Base-by-base conservation (phyloP, 2,888 invertebrate species). In the Psylliodes chrysocephalus region DNA sequence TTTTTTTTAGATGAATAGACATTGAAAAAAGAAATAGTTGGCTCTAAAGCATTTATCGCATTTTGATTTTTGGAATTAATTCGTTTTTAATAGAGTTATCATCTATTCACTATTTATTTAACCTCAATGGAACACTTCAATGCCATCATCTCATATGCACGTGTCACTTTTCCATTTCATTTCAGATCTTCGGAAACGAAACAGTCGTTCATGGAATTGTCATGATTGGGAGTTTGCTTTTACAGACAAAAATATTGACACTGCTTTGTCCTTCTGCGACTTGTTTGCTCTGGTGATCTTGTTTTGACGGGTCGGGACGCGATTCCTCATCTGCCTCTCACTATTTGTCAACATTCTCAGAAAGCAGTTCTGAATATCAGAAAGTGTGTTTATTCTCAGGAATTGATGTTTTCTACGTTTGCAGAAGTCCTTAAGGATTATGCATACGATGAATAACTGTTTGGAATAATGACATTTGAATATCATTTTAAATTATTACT, bases 241-340 rank as follows among this genome's bases (percentile, higher is more conserved):
- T 10, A 44, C 18, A 44, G 18, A 44, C 18, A 44, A 44, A 44
- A 44, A 44, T 44, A 44, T 44, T 44, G 15, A 44, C 44, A 12
- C 44, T 44, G 18, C 17, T 44, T 44, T 44, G 44, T 44, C 44
- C 44, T 44, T 44, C 6, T 19, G 44, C 18, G 44, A 44, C 44
- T 15, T 44, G 44, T 44, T 44, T 44, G 19, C 44, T 19, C 19
- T 6, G 1, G 17, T 17, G 44, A 44, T 17, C 44, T 44, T 44
- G 44, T 44, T 44, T 44, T 44, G 44, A 44, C 44, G 17, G 6
- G 18, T n/a, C n/a, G 44, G n/a, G n/a, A 44, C n/a, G 44, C 17
- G 17, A 44, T 44, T 44, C 19, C 44, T 44, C 44, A 17, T 44
- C 44, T 19, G 44, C 14, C 19, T 15, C 44, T 10, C 18, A 44